phyloP scores from a whole-genome alignment of 1,140 invertebrate species.

The Lithobius niger region DNA sequence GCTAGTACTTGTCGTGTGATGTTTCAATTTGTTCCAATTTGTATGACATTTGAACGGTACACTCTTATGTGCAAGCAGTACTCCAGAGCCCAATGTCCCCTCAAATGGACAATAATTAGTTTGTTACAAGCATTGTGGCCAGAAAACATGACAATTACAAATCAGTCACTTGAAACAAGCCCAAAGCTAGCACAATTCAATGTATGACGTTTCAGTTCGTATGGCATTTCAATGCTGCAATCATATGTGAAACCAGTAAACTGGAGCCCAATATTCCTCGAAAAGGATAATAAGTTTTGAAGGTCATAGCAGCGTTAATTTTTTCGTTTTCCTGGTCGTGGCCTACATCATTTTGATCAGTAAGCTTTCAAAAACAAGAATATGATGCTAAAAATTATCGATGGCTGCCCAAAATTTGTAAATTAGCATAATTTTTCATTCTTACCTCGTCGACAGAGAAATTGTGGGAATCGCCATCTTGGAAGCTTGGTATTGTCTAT shows the following conservation, averaged over 20 bases:
- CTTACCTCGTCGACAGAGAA: background rate
- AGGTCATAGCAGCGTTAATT: background rate
- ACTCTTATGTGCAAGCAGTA: no score
- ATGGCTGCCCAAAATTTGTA: background rate
- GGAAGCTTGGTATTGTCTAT: no score
- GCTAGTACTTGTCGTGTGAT: no score
- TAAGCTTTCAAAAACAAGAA: background rate
- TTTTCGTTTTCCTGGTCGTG: background rate
- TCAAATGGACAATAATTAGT: background rate
- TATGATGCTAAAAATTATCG: background rate
- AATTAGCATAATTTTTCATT: background rate
- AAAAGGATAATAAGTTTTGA: slow-evolving; percentile 1
- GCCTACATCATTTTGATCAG: slow-evolving; percentile 1
- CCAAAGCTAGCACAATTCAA: background rate
- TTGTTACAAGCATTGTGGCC: background rate
- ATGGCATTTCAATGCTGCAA: background rate
- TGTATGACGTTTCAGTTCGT: background rate
- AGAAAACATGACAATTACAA: background rate
- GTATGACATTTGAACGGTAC: no score
- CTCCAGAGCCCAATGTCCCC: background rate
- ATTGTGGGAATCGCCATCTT: background rate
- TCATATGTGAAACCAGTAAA: background rate
- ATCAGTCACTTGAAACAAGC: background rate
- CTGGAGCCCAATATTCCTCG: background rate
- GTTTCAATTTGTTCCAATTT: no score